Evolutionary conservation across 2,888 invertebrate species (phyloP), one percentile per base, ranked within the genome.

Genomic region (Galerucella nymphaeae): DNA sequence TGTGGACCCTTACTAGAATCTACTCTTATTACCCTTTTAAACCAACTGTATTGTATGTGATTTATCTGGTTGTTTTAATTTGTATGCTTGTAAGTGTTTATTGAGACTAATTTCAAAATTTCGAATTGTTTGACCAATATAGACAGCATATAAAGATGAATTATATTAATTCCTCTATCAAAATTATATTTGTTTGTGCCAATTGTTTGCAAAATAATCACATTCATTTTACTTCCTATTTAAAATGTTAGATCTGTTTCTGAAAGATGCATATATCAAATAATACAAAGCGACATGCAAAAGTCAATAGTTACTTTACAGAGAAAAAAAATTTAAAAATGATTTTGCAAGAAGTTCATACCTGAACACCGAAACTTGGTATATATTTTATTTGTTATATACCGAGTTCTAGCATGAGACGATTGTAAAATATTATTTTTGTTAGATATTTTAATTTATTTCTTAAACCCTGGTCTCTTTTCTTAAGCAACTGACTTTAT

Each of bases 201-300:
- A 48, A 13, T 48, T 48, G 6, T n/a, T 53, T 16, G 18, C 16
- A 8, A 11, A 48, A 11, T 11, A 62, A 63, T 48, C 42, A 68
- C 67, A 42, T 50, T 68, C 67, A 68, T 68, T 50, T 68, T 50
- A 30, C 61, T 68, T 57, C 50, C 18, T 30, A 68, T 30, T 58
- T 23, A 23, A 58, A 23, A 48, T 20, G 57, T 57, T 41, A 10
- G 61, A 42, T 59, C 13, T 50, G 16, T 67, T 58, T 45, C 59
- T 59, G 42, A 59, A 41, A 58, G 59, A 68, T 59, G 67, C 67
- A 68, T 10, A 68, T 10, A 23, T 8, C 59, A 50, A 59, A 61
- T 23, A 45, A n/a, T 23, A 55, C 59, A 53, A 68, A 61, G 61
- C 67, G 8, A 68, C 67, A 68, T 68, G 67, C 67, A 68, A 67